Percentiles rank a stretch among this genome's conserved stretches.
These are phyloP conservation scores for Cerastis rubricosa DNA, from an alignment of 2,888 invertebrate genomes.

Conservation along the genomic window DNA sequence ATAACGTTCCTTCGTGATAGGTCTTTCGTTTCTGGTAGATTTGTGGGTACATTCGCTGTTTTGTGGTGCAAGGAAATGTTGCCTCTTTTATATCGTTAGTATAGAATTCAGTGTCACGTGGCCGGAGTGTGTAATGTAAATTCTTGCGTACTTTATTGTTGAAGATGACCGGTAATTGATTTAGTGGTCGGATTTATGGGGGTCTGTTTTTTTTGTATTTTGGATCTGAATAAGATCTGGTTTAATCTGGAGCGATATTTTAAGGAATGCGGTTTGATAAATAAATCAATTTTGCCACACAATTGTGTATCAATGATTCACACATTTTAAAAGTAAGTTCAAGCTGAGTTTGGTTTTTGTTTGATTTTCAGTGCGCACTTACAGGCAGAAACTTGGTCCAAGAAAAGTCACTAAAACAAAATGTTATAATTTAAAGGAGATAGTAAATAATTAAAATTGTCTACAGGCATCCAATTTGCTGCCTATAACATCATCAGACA, in stretches of 20 bases:
- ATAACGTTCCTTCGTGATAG: slow-evolving; percentile 39
- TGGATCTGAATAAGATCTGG: slow-evolving; percentile 32
- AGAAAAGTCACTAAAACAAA: neutral
- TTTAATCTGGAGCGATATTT: slow-evolving; percentile 45
- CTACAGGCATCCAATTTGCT: neutral
- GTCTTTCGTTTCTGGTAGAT: slow-evolving; percentile 62
- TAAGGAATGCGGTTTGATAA: slow-evolving; percentile 10
- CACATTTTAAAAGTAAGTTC: neutral
- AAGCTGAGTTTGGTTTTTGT: neutral
- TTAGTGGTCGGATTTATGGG: slow-evolving; percentile 78
- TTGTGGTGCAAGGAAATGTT: slow-evolving; percentile 81
- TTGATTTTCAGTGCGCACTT: neutral
- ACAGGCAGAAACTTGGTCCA: neutral
- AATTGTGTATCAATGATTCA: slow-evolving; percentile 17
- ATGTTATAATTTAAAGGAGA: neutral
- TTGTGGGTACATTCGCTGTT: slow-evolving; percentile 76
- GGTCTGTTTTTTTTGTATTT: slow-evolving; percentile 63
- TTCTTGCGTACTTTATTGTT: slow-evolving; percentile 85
- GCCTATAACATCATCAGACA: neutral
- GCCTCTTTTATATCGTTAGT: slow-evolving; percentile 85
- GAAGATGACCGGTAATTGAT: slow-evolving; percentile 83
- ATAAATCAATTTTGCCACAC: slow-evolving; percentile 34
- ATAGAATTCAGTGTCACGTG: slow-evolving; percentile 84
- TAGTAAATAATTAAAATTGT: neutral
- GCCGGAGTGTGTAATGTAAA: slow-evolving; percentile 83